Percentiles rank a stretch among this genome's conserved stretches.
Evolutionary conservation across 2,888 invertebrate genomes (phyloP).

Genomic region (Apotomis capreana): DNA sequence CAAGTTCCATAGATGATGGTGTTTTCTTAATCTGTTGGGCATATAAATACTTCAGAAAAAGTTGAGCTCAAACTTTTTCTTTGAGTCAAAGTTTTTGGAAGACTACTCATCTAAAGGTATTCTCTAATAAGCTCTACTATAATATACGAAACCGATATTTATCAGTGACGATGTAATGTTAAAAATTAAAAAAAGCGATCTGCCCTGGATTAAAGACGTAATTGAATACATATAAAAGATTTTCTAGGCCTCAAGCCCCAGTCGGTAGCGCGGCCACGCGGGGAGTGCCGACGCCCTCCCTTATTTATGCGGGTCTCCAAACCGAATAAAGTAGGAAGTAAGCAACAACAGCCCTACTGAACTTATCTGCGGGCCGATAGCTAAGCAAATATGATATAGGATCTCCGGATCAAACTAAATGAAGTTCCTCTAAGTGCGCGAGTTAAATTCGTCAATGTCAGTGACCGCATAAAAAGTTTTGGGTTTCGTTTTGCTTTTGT

Average conservation of each 20-base stretch:
- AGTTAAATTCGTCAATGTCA: slow-evolving; percentile 60
- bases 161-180: not conserved
- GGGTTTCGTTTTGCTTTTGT: slow-evolving; percentile 80
- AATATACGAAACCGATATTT: not conserved
- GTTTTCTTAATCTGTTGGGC: slow-evolving; percentile 73
- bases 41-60: slow-evolving; percentile 21
- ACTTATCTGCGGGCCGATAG: slow-evolving; percentile 76
- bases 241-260: not conserved
- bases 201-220: not conserved
- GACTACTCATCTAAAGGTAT: not conserved
- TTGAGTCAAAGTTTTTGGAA: not conserved
- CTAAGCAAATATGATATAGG: slow-evolving; percentile 71
- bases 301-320: slow-evolving; percentile 79
- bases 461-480: slow-evolving; percentile 82
- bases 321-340: slow-evolving; percentile 73
- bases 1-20: slow-evolving; percentile 73
- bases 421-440: slow-evolving; percentile 56
- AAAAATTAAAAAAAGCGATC: not conserved
- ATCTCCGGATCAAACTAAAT: slow-evolving; percentile 61
- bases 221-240: not conserved
- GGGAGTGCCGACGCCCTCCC: slow-evolving; percentile 58
- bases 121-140: too few species aligned
- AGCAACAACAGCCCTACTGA: slow-evolving; percentile 64
- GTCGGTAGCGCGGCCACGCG: not conserved
- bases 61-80: not conserved